Base-by-base conservation (phyloP, 1,140 invertebrate species). In the Sipha flava region DNA sequence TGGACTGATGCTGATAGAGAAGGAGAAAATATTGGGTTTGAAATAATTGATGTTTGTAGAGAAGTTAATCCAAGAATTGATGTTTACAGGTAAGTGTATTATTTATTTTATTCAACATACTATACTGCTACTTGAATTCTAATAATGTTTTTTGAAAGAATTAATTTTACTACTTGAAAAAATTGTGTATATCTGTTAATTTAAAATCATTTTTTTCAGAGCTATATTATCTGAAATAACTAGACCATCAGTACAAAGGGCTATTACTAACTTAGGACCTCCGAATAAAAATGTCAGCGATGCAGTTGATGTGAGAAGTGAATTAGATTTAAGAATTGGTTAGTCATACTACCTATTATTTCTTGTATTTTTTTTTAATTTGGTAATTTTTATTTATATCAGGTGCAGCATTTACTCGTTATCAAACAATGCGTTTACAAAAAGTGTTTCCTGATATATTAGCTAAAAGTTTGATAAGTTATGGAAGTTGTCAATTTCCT, bases 1-100 rank as follows among this genome's bases (percentile, higher is more conserved):
- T 99, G 98, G 98, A 99, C 98, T 45, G 98, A 99, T 97, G 98
- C 98, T 89, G 98, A 99, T 89, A 91, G 98, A 88, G 98, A 99
- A 90, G 98, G 98, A 79, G 98, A 99, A 89, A 98, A 99, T 85
- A 99, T 99, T 87, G 98, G 98, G 2, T 98, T 92, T 90, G 97
- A 99, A 90, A 92, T 99, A 14, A 97, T 99, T 77, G 87, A 96
- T 82, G 95, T 98, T 6, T 99, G 98, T 84, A 88, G 86, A 82
- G 89, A 89, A 82, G 86, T 95, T 0, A 97, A 96, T 84, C 90
- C 90, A 31, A 91, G 91, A 85, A 87, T 98, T 34, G 84, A 86
- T 81, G 86, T 98, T 59, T 92, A 91, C 83, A 88, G 90, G 87
- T 88, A 84, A 83, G n/a, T n/a, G n/a, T n/a, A n/a, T n/a, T n/a